Base-by-base conservation (phyloP, 2,113 vertebrate species). In the Atrichornis clamosus region DNA sequence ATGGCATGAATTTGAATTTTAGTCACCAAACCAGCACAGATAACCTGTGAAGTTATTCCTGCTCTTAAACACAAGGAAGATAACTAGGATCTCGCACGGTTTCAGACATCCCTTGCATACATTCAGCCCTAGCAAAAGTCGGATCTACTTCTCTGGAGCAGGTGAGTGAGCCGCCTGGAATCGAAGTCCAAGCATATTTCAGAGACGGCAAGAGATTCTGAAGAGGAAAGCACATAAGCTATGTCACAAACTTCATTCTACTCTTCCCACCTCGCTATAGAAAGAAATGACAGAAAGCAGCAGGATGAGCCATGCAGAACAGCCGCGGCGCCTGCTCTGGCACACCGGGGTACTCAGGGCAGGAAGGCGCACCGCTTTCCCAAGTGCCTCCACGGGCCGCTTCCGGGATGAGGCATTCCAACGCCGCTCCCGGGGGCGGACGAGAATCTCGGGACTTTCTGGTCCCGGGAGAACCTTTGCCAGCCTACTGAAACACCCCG, bases 261-360 rank as follows among this genome's bases (percentile, higher is more conserved):
- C 19, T 11, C 1, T 15, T 12, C 12, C 7, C 5, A 1, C 2
- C 15, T 4, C 15, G 7, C 37, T 18, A 10, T 0, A 27, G 9
- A 7, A 41, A 10, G 6, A 9, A 6, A 21, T 0, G 6, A 11
- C 14, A 41, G n/a, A 11, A 8, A 13, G 59, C 70, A 13, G 46
- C 32, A 15, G 7, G 13, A 6, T 0, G 22, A 28, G 27, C 6
- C 44, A 0, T 0, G 13, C 42, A 2, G 27, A 15, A 1, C 9
- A 8, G 41, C 1, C 18, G 2, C 5, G 30, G 4, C 7, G 23
- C 30, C 28, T 0, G 64, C 23, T 13, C 39, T 0, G 47, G 19
- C 75, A 7, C 2, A 3, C 59, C 2, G 15, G 26, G 6, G 16
- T 2, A 16, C 55, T 20, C 50, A 5, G 1, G 12, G 56, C 5